Evolutionary conservation across 2,797 vertebrate species (phyloP).

Genomic region (Lophotriccus pileatus): DNA sequence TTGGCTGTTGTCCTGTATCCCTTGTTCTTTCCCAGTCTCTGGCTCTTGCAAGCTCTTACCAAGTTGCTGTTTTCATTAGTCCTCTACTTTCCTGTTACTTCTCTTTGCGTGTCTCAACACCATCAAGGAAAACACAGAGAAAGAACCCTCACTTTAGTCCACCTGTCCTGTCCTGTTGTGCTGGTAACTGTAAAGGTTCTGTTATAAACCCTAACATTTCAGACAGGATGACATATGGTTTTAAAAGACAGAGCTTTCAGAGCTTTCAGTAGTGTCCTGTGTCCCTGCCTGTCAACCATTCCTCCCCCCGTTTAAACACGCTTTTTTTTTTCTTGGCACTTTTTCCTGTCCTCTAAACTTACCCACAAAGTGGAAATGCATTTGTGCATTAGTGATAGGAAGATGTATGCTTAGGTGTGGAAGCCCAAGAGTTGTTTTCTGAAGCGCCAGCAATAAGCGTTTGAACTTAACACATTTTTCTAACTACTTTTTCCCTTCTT

Average conservation of each 20-base stretch:
- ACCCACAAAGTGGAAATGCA: not conserved
- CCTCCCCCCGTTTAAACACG: not conserved
- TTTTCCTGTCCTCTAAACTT: not conserved
- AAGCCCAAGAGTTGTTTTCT: not conserved
- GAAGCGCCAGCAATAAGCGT: not conserved
- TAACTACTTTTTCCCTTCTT: not conserved
- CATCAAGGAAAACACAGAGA: not conserved
- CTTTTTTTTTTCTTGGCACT: not conserved
- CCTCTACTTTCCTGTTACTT: not conserved
- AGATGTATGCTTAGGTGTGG: not conserved
- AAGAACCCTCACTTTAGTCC: not conserved
- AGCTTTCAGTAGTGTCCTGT: not conserved
- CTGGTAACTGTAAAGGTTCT: not conserved
- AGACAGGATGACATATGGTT: not conserved
- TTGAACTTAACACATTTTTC: not conserved
- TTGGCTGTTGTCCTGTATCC: not conserved
- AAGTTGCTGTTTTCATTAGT: not conserved
- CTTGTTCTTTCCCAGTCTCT: not conserved
- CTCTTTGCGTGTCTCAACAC: not conserved
- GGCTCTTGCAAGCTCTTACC: not conserved
- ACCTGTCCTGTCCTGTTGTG: not conserved
- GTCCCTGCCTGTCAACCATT: not conserved
- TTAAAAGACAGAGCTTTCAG: not conserved
- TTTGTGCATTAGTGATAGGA: not conserved
- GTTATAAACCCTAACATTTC: not conserved